Base-by-base conservation (phyloP, 2,113 vertebrate species). In the Colaptes auratus region DNA sequence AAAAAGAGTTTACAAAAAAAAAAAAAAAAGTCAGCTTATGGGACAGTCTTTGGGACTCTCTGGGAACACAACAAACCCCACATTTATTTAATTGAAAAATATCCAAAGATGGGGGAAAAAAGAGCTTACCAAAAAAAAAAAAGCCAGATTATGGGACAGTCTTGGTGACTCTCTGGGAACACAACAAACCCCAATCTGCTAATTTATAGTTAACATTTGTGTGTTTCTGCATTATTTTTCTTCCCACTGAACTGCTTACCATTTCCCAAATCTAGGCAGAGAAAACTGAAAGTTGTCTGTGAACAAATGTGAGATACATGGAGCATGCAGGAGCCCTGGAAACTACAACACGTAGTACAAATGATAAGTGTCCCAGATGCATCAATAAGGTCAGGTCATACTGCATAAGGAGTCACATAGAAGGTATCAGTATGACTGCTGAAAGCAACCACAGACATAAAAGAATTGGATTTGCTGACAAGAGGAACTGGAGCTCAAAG, bases 381-480 rank as follows among this genome's bases (percentile, higher is more conserved):
- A 0, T 64, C 69, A 31, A 0, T 39, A 48, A 88, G 76, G 82
- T 88, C 39, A 17, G 58, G 64, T 67, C 79, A 85, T 4, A 60
- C 67, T 6, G 53, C 20, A 21, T 21, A 76, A 27, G 24, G 14
- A 85, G 48, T 52, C 67, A 64, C 6, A 15, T 6, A 10, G 16
- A 89, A 69, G 58, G 28, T 64, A 92, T 79, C 30, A 59, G 56
- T 3, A 27, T 27, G 73, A 71, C 61, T 72, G 76, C 75, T 71
- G 75, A 82, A 86, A 77, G 50, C 58, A 88, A 60, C 36, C 72
- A 72, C 56, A 30, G 13, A 61, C 60, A 74, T 8, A 82, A 66
- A 86, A 88, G 72, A 92, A 93, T 63, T 83, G 48, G 61, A 91
- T 52, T 79, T 75, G 88, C 50, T 88, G 82, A 91, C 91, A 95